Percentiles rank a stretch among this genome's conserved stretches.
Conservation (phyloP, 2,797 vertebrate species). For the Hyperoplus immaculatus region DNA sequence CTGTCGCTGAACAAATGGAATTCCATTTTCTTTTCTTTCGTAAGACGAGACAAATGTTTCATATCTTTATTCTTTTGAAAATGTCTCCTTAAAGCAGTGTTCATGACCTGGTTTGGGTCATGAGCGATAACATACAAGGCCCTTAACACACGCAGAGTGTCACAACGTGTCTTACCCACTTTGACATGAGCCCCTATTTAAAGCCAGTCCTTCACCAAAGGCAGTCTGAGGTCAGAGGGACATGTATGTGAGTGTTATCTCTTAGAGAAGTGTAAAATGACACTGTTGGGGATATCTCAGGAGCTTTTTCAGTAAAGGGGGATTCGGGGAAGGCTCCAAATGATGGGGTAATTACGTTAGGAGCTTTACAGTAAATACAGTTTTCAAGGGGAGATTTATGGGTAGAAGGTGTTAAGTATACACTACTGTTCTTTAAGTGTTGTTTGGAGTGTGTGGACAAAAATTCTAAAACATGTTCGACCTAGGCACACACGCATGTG, state of each 20-base stretch:
- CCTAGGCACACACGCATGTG: slow-evolving; percentile 21
- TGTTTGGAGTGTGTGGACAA: slow-evolving; percentile 24
- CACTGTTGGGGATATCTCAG: slow-evolving; percentile 27
- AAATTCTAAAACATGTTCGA: slow-evolving; percentile 45
- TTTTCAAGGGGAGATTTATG: slow-evolving; percentile 30
- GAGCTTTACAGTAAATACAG: slow-evolving; percentile 37
- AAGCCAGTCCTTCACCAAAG: slow-evolving; percentile 64
- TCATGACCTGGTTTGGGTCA: slow-evolving; percentile 21
- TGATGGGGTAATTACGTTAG: slow-evolving; percentile 39
- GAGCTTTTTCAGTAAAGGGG: slow-evolving; percentile 5
- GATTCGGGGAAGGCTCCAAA: slow-evolving; percentile 26
- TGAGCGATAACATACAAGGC: slow-evolving; percentile 33
- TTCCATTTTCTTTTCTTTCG: neutral
- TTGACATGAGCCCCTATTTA: slow-evolving; percentile 59
- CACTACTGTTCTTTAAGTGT: slow-evolving; percentile 15
- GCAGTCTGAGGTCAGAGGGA: slow-evolving; percentile 63
- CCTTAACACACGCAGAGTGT: slow-evolving; percentile 53
- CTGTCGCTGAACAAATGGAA: neutral
- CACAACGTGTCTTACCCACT: slow-evolving; percentile 64
- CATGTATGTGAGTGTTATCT: slow-evolving; percentile 55
- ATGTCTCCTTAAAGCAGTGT: slow-evolving; percentile 11
- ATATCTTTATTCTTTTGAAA: slow-evolving; percentile 15
- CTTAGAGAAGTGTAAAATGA: slow-evolving; percentile 52
- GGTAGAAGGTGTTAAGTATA: slow-evolving; percentile 38
- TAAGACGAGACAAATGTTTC: neutral